Base-by-base conservation (phyloP, 2,113 vertebrate genomes). In the Vombatus ursinus region DNA sequence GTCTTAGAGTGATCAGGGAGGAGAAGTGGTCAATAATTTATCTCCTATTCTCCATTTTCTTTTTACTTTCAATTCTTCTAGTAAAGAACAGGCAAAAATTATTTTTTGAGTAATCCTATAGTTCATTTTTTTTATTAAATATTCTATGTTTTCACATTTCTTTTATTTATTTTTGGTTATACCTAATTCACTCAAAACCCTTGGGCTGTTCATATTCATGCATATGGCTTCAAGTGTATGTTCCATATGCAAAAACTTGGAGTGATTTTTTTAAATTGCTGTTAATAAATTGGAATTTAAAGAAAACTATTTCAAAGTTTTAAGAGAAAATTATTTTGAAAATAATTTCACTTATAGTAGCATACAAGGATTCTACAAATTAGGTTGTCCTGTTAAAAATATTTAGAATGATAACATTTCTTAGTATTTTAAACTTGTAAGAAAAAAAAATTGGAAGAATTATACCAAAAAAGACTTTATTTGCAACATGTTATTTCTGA, bases 401-500 rank as follows among this genome's bases (percentile, higher is more conserved):
- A 91, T 37, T 90, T 84, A 96, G 94, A 92, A 68, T 91, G 49
- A 52, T 54, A 48, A 11, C 52, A 23, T 68, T 90, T 91, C 90
- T 91, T 28, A 90, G 54, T 54, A 8, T 91, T 52, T 90, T 49
- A 53, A 95, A 49, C 28, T 94, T 52, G 1, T 48, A 28, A 95
- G 68, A 51, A 77, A 68, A 68, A 68, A 50, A 24, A 52, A 9
- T 44, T 92, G 3, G 8, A 77, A 49, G 94, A 93, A 31, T 50
- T 49, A 23, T 16, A 16, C 25, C 3, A 52, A 94, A 96, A 97
- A 96, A 97, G 97, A 90, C 90, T 97, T 95, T 97, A 94, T 94
- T 96, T 97, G 96, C 92, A 91, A 77, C 94, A 14, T 97, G 90
- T 95, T 97, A 91, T 97, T 96, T 96, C 96, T 97, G 91, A 95